phyloP scores from a whole-genome alignment of 2,113 vertebrate species.

The Theristicus caerulescens region DNA sequence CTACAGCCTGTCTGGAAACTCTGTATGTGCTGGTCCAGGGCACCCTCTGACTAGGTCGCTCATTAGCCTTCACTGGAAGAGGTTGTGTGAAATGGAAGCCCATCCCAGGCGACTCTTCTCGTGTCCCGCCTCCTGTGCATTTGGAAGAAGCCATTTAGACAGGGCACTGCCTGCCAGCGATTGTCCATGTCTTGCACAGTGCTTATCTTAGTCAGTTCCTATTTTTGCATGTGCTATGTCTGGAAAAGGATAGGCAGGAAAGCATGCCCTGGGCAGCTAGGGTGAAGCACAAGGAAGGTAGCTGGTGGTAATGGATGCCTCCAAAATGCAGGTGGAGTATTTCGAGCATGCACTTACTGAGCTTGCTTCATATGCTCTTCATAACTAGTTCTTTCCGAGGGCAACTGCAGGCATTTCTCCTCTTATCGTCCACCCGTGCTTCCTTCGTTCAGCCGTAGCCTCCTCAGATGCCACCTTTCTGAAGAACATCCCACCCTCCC shows the following conservation, averaged over 20 bases:
- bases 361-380: neutral
- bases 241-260: neutral
- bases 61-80: neutral
- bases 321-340: neutral
- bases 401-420: neutral
- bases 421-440: neutral
- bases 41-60: neutral
- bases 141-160: neutral
- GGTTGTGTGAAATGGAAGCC: neutral
- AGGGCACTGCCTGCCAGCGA: neutral
- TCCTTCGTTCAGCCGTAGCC: neutral
- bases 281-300: neutral
- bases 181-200: neutral
- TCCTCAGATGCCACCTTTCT: conserved; percentile 15
- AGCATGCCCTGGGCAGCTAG: neutral
- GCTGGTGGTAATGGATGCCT: neutral
- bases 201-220: neutral
- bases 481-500: conserved; percentile 1
- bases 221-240: neutral
- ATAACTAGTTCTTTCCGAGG: neutral
- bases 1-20: neutral
- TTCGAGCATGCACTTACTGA: neutral
- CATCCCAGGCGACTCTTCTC: neutral
- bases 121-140: fast-evolving
- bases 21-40: neutral